Base-by-base conservation (phyloP, 2,113 vertebrate species). In the Sorex fumeus region DNA sequence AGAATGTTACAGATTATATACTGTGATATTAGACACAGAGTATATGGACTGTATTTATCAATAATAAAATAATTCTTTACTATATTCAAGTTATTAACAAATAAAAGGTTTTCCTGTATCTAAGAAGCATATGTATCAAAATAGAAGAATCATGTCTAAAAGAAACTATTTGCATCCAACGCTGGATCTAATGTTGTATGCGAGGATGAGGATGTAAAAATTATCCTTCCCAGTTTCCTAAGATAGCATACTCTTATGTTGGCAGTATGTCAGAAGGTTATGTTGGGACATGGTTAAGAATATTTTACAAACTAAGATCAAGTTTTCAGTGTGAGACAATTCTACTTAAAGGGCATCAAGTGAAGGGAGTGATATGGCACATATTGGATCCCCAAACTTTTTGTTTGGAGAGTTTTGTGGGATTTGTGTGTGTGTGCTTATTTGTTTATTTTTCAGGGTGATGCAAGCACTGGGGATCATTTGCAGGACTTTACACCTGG, bases 21-120 rank as follows among this genome's bases (percentile, higher is more conserved):
- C 2, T 62, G 10, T 87, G 82, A 28, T 47, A 62, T n/a, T 64
- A 32, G 69, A 15, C 21, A 88, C 9, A 19, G 0, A 6, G 15
- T 75, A 60, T 75, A 62, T 93, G 57, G 53, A 36, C 67, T 79
- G 6, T n/a, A 76, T 79, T 82, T 82, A 67, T 83, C 47, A 34
- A 4, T 12, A 82, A 28, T 62, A 88, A 91, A 90, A 90, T 18
- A 67, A 71, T 66, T n/a, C n/a, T 75, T 74, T 69, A 83, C 87
- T 74, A 19, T 19, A 86, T 12, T 75, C 34, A 67, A 67, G 13
- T 23, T 62, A 62, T n/a, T 83, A 36, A 15, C 30, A 81, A 89
- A 74, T 45, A 64, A 50, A 70, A 70, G 8, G 0, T 84, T 70
- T 81, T 87, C 36, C 34, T 80, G 0, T 90, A 86, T 82, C 25